phyloP scores from a whole-genome alignment of 2,113 vertebrate genomes.

The Eidolon helvum region DNA sequence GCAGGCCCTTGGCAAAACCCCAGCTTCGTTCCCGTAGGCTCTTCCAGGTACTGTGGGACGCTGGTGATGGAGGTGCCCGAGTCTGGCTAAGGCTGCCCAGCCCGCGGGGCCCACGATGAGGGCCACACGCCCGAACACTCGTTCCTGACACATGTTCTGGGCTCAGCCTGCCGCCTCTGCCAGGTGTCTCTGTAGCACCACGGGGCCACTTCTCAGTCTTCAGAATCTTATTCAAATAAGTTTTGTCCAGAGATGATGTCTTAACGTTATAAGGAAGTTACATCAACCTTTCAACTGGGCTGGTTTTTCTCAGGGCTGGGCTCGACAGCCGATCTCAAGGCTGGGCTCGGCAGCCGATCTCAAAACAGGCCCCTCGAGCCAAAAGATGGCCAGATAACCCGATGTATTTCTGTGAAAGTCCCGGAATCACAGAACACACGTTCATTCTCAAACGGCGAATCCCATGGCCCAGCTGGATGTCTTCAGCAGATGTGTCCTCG shows the following conservation, averaged over 20 bases:
- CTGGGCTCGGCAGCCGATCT: neutral
- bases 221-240: neutral
- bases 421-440: neutral
- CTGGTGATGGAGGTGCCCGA: accelerated
- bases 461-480: neutral
- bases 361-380: neutral
- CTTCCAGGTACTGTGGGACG: accelerated
- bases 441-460: neutral
- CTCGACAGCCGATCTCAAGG: neutral
- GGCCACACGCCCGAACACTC: neutral
- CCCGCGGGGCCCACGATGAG: neutral
- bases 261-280: neutral
- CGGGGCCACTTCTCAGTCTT: neutral
- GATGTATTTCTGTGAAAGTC: neutral
- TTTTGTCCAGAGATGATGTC: neutral
- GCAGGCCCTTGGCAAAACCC: neutral
- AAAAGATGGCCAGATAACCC: neutral
- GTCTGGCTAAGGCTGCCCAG: neutral
- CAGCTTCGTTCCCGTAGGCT: accelerated
- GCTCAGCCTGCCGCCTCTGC: accelerated
- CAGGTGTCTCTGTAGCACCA: neutral
- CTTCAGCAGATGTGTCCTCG: neutral
- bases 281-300: neutral
- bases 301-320: neutral
- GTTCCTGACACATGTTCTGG: neutral